Conservation (phyloP, 2,113 vertebrate genomes). For the Harpagus bidentatus region DNA sequence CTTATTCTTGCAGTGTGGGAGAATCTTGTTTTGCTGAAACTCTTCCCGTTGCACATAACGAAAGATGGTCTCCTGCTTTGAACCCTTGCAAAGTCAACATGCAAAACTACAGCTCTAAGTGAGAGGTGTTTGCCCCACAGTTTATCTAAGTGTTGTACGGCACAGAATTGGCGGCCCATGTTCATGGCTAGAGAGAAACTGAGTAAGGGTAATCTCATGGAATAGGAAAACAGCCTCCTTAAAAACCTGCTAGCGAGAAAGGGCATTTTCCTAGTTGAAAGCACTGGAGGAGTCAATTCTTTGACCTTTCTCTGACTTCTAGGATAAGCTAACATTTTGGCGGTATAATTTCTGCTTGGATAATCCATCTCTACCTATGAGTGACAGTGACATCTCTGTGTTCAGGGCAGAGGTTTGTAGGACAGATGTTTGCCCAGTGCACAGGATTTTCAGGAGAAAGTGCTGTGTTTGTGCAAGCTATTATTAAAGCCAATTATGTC, state of each 20-base stretch:
- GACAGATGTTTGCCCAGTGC: not conserved
- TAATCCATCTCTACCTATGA: not conserved
- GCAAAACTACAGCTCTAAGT: not conserved
- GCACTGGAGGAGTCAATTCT: not conserved
- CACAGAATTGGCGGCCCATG: not conserved
- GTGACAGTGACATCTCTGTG: not conserved
- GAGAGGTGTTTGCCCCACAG: not conserved
- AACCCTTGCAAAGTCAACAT: not conserved
- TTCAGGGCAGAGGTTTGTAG: not conserved
- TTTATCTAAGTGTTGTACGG: not conserved
- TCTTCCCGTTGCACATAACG: not conserved
- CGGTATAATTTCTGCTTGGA: not conserved
- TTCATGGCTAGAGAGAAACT: not conserved
- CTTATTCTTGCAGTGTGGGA: not conserved
- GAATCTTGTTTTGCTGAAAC: not conserved
- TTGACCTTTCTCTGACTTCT: not conserved
- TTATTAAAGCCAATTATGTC: conserved; percentile 31
- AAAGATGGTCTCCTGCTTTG: not conserved
- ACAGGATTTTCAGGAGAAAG: conserved; percentile 45
- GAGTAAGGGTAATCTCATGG: not conserved
- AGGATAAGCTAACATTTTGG: not conserved
- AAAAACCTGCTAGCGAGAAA: not conserved
- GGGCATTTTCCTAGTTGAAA: not conserved
- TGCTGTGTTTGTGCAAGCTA: not conserved
- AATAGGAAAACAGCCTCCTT: not conserved